Percentiles rank a stretch among this genome's conserved stretches.
phyloP scores from a whole-genome alignment of 2,888 invertebrate genomes.

The Synergus itoensis region DNA sequence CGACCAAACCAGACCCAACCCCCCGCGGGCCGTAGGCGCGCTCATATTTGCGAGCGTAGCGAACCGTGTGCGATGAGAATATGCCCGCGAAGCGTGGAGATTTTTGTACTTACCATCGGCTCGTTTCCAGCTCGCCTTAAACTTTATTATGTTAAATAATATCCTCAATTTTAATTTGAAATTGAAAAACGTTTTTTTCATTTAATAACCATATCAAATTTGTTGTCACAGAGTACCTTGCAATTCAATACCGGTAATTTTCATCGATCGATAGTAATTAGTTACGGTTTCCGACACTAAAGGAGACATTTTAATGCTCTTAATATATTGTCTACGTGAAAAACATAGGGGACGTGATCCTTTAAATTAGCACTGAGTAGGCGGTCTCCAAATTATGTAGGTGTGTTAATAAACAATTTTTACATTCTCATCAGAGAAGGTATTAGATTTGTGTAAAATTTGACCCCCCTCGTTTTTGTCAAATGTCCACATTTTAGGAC shows the following conservation, averaged over 20 bases:
- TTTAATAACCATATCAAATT: conserved; percentile 39
- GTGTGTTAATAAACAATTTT: background rate
- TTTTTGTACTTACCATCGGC: too few species aligned
- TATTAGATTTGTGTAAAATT: too few species aligned
- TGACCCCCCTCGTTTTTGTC: too few species aligned
- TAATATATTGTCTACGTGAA: conserved; percentile 28
- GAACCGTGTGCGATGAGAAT: too few species aligned
- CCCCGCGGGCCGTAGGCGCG: too few species aligned
- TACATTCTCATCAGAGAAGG: too few species aligned
- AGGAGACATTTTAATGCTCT: conserved; percentile 22
- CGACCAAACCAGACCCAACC: too few species aligned
- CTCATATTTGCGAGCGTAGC: too few species aligned
- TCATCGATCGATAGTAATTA: conserved; percentile 31
- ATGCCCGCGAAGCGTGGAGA: too few species aligned
- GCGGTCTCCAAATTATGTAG: background rate
- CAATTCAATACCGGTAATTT: conserved; percentile 20
- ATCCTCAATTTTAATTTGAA: background rate
- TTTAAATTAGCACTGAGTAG: conserved; percentile 8
- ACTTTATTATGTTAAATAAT: too few species aligned
- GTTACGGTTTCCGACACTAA: conserved; percentile 11
- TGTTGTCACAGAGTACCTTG: conserved; percentile 7
- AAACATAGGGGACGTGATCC: conserved; percentile 12
- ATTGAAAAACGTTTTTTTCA: background rate
- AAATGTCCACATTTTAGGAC: too few species aligned
- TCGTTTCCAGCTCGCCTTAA: too few species aligned